These are phyloP conservation scores for Meandrusa payeni DNA, from an alignment of 2,888 invertebrate species.

Conservation along the genomic window DNA sequence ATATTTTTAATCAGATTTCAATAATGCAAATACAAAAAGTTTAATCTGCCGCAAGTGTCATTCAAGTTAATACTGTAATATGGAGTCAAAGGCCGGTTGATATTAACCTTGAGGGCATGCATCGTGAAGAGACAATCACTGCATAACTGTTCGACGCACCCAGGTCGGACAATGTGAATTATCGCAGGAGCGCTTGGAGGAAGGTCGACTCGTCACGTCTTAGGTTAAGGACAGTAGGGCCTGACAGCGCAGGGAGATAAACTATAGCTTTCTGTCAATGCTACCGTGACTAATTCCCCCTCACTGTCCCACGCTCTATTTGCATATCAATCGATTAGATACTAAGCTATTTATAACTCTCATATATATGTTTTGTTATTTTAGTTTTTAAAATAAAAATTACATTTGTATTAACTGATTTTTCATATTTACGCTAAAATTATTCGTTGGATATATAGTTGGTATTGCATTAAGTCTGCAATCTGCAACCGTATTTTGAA, in stretches of 20 bases:
- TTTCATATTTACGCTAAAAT: too few species aligned
- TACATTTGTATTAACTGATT: too few species aligned
- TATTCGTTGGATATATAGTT: too few species aligned
- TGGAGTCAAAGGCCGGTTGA: slow-evolving; percentile 25
- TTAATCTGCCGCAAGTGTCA: slow-evolving; percentile 7
- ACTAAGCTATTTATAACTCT: slow-evolving; percentile 8
- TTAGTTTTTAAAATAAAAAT: too few species aligned
- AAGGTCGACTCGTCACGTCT: slow-evolving; percentile 79
- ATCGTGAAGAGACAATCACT: slow-evolving; percentile 77
- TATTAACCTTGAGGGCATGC: slow-evolving; percentile 56
- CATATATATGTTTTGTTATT: background rate
- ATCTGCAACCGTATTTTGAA: too few species aligned
- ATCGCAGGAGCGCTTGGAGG: slow-evolving; percentile 58
- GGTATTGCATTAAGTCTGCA: too few species aligned
- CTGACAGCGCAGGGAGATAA: slow-evolving; percentile 23
- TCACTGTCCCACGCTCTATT: slow-evolving; percentile 25
- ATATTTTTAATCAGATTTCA: too few species aligned
- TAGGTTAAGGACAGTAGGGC: slow-evolving; percentile 74
- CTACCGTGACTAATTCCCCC: slow-evolving; percentile 25
- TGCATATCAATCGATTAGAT: slow-evolving; percentile 22
- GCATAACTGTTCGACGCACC: slow-evolving; percentile 74
- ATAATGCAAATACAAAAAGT: background rate
- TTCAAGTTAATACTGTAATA: slow-evolving; percentile 9
- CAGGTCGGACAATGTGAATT: slow-evolving; percentile 66
- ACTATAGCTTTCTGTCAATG: slow-evolving; percentile 12